Conservation (phyloP, 2,113 vertebrate genomes). For the Choloepus hoffmanni region DNA sequence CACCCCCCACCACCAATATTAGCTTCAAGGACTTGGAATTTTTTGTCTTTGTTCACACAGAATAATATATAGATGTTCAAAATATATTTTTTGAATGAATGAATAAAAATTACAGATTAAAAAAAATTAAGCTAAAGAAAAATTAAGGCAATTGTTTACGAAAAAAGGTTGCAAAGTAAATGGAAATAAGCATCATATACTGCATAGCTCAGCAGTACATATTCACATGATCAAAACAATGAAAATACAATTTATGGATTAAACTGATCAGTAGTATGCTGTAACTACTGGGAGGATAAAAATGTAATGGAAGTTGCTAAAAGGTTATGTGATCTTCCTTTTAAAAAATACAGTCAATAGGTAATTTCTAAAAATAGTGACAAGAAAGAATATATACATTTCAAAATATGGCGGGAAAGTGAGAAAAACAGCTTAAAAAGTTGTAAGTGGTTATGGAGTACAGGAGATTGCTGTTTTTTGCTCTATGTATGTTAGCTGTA, state of each 20-base stretch:
- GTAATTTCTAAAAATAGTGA: neutral
- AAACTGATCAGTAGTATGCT: neutral
- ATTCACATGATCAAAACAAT: neutral
- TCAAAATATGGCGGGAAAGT: neutral
- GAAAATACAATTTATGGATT: neutral
- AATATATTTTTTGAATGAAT: neutral
- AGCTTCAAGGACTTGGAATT: neutral
- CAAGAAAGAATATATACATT: neutral
- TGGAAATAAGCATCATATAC: neutral
- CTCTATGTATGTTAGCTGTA: neutral
- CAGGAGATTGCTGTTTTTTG: neutral
- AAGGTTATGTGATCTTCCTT: neutral
- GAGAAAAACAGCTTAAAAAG: neutral
- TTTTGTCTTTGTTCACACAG: neutral
- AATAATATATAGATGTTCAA: neutral
- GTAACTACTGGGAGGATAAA: neutral
- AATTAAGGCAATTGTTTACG: neutral
- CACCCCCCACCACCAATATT: neutral
- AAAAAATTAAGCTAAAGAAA: conserved; percentile 13
- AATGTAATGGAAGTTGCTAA: neutral
- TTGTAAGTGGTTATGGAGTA: neutral
- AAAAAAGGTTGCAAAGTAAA: neutral
- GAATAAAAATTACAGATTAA: neutral
- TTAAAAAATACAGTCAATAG: neutral
- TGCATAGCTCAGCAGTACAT: neutral